Evolutionary conservation across 30 jellyfish, hydroid and myxozoan species (phyloP), one percentile per base, ranked within the genome.

Genomic region (Hydra vulgaris): DNA sequence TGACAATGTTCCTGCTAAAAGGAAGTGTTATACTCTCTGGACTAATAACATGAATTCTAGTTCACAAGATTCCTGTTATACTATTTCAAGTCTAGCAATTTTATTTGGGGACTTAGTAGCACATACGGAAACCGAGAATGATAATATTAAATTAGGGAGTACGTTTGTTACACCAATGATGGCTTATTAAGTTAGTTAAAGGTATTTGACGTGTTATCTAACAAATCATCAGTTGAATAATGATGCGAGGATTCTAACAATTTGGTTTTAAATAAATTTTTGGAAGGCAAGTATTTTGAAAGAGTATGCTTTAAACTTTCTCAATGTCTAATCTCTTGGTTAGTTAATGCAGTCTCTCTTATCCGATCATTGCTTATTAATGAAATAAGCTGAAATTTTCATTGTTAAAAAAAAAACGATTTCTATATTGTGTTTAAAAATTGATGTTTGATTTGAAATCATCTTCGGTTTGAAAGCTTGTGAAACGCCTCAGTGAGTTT

Each of bases 1-100:
- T 15, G 85, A 78, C 15, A 26, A 23, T 20, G 85, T 20, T 55
- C 69, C 72, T 21, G 54, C 80, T 69, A 66, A 96, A 66, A 22
- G 87, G 82, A 66, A 67, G 53, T 18, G 74, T 66, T 25, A 89
- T 79, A n/a, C 83, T 77, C 25, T 78, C 73, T 83, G 98, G 98
- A 71, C 89, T 18, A 22, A 90, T 75, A 54, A 83, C 90, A 7
- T 76, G 87, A 25, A 26, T 21, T 77, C 26, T 23, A 78, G 17
- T 25, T 66, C 26, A 55, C 79, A 78, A 53, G 85, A 78, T 17
- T 23, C 54, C 7, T 18, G 79, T 78, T 78, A 15, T 78, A 22
- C 85, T 53, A 77, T 78, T 4, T 53, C 85, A 53, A 78, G 79
- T 78, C 69, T 78, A 55, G 76, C 85, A 15, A 53, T 77, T 21